Percentiles rank a stretch among this genome's conserved stretches.
These are phyloP conservation scores for Hemiprocne comata DNA, from an alignment of 2,113 vertebrate species.

Conservation along the genomic window DNA sequence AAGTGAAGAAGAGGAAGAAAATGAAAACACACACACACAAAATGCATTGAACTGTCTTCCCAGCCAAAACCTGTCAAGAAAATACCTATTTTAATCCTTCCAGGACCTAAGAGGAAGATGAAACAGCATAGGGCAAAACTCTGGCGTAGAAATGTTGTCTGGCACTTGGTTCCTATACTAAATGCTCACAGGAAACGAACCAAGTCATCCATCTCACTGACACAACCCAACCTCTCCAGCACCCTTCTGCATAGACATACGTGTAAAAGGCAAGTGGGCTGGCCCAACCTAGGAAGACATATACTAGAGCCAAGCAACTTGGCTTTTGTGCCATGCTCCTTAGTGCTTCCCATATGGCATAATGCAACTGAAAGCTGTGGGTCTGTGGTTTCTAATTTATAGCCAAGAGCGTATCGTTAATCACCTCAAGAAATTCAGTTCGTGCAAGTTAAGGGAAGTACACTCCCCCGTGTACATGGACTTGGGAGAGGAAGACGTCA, in stretches of 20 bases:
- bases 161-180: background rate
- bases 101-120: background rate
- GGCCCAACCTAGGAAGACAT: background rate
- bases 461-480: fast-evolving
- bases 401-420: background rate
- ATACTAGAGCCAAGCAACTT: background rate
- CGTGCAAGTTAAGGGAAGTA: background rate
- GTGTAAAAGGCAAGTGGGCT: background rate
- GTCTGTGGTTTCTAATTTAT: background rate
- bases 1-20: background rate
- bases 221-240: background rate
- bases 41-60: background rate
- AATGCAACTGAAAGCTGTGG: background rate
- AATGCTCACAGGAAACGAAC: background rate
- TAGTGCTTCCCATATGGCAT: background rate
- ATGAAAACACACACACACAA: background rate
- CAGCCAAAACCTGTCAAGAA: background rate
- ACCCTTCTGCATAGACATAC: background rate
- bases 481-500: background rate
- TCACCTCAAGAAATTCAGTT: background rate
- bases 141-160: background rate
- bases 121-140: background rate
- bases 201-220: background rate
- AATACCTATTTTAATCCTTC: background rate
- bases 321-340: constrained; percentile 7